Conservation (phyloP, 2,888 invertebrate genomes). For the Nycteola revayana region DNA sequence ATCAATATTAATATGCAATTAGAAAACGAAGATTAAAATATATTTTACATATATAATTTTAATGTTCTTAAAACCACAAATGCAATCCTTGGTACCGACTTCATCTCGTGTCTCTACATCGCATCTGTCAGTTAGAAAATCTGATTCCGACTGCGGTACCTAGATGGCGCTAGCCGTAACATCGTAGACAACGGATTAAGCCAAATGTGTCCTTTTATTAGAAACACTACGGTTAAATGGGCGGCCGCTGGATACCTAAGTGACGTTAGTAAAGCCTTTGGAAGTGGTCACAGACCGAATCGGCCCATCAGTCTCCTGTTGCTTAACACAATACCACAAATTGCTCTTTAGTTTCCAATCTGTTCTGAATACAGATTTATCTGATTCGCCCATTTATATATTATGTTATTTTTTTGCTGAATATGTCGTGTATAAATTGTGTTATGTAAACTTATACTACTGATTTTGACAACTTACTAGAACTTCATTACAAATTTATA, state of each 20-base stretch:
- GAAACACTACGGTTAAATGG: conserved; percentile 27
- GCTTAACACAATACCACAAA: conserved; percentile 32
- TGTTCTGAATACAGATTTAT: conserved; percentile 19
- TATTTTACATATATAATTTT: no score
- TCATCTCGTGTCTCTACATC: no score
- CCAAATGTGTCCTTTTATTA: conserved; percentile 33
- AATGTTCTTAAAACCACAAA: no score
- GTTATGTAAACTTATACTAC: no score
- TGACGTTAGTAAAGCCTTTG: conserved; percentile 31
- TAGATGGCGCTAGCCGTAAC: conserved; percentile 31
- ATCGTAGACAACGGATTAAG: conserved; percentile 19
- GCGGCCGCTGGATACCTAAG: conserved; percentile 23
- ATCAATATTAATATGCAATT: no score
- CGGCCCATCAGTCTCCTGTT: conserved; percentile 31
- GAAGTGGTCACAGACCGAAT: conserved; percentile 23
- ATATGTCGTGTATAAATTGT: no score
- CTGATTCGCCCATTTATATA: conserved; percentile 7
- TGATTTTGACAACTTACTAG: no score
- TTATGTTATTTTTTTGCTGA: background rate
- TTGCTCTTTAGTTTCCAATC: conserved; percentile 22
- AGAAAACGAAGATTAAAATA: no score
- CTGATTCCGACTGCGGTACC: conserved; percentile 8
- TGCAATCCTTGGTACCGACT: no score
- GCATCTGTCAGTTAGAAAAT: no score
- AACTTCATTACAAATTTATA: no score